Conservation (phyloP, 2,797 vertebrate genomes). For the Pelochelys cantorii region DNA sequence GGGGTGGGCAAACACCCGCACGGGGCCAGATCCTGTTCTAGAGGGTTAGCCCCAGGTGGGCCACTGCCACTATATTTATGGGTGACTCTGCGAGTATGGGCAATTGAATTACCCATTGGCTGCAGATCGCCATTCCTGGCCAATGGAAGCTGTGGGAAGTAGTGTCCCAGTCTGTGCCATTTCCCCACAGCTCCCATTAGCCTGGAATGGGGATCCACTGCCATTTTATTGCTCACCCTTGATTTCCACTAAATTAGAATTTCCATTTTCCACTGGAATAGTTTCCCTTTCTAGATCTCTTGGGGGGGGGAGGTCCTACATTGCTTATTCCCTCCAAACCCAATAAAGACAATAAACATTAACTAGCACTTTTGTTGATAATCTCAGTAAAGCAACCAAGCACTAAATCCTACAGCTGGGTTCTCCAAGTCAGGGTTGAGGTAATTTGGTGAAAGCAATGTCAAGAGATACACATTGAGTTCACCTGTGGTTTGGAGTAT, state of each 20-base stretch:
- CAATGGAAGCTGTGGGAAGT: too few relatives aligned
- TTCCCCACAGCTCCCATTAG: too few relatives aligned
- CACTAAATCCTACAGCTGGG: not conserved
- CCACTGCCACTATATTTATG: too few relatives aligned
- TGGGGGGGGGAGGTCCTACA: not conserved
- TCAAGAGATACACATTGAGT: not conserved
- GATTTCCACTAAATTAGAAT: not conserved
- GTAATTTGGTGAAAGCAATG: not conserved
- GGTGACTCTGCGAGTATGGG: too few relatives aligned
- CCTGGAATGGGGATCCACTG: too few relatives aligned
- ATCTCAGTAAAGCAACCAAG: not conserved
- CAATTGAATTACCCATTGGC: too few relatives aligned
- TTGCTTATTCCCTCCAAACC: not conserved
- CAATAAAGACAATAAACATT: not conserved
- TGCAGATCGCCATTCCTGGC: too few relatives aligned
- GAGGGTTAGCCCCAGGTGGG: too few relatives aligned
- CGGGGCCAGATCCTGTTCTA: too few relatives aligned
- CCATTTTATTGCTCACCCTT: too few relatives aligned
- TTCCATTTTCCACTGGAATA: not conserved
- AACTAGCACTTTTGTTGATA: not conserved
- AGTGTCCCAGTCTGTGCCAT: too few relatives aligned
- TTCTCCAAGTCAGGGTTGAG: not conserved
- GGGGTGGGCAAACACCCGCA: too few relatives aligned
- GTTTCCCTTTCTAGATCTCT: not conserved
- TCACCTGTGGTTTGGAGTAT: not conserved